These are phyloP conservation scores for Rhagologus leucostigma DNA, from an alignment of 2,113 vertebrate species.

Conservation along the genomic window DNA sequence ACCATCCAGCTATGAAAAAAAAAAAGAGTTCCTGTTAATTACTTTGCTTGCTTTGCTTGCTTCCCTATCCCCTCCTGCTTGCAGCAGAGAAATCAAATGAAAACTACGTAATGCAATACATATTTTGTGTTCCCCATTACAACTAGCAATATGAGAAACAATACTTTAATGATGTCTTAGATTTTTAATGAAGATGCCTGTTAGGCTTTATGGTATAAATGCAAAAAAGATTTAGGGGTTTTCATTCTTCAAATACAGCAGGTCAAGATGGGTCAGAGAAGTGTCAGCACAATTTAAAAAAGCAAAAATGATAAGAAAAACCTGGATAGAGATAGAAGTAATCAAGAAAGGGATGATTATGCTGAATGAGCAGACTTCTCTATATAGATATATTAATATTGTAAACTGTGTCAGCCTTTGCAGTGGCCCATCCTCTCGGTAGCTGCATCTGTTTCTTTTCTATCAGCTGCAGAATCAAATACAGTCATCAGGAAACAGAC, in stretches of 20 bases:
- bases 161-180: neutral
- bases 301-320: neutral
- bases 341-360: neutral
- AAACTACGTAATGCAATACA: neutral
- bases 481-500: neutral
- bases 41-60: neutral
- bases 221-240: neutral
- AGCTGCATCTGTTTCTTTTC: neutral
- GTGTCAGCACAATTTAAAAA: neutral
- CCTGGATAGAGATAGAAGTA: neutral
- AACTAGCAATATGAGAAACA: neutral
- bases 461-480: conserved; percentile 2
- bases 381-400: neutral
- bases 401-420: neutral
- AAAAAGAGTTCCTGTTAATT: neutral
- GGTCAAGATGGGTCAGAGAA: neutral
- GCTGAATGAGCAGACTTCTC: neutral
- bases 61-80: neutral
- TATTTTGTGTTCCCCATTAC: neutral
- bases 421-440: neutral
- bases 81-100: neutral
- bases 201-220: neutral
- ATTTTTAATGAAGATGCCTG: neutral
- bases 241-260: neutral
- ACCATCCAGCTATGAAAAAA: neutral